Conservation (phyloP, 2,113 vertebrate genomes). For the Takifugu bimaculatus region DNA sequence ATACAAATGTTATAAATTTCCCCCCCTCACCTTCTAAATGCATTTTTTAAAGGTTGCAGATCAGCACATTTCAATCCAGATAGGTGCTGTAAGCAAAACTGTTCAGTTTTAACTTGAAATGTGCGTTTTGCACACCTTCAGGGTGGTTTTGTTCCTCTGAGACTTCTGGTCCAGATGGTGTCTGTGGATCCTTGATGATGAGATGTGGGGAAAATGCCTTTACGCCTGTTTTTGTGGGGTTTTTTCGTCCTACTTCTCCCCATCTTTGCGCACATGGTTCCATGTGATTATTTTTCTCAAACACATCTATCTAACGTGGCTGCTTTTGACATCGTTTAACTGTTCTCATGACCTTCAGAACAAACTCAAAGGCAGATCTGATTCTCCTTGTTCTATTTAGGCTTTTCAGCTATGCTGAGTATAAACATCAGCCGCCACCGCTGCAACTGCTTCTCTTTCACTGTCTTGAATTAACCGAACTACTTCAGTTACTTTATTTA, state of each 20-base stretch:
- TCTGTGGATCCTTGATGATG: slow-evolving; percentile 4
- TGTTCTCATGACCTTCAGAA: too few relatives aligned
- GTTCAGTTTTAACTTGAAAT: too few relatives aligned
- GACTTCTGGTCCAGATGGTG: slow-evolving; percentile 7
- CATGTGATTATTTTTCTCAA: neutral
- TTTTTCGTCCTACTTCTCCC: neutral
- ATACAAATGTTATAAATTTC: too few relatives aligned
- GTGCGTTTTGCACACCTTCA: neutral
- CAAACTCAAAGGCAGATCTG: too few relatives aligned
- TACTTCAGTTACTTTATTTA: neutral
- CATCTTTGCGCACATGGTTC: neutral
- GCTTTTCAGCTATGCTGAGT: neutral
- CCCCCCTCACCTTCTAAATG: too few relatives aligned
- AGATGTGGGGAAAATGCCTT: neutral
- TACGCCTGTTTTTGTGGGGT: slow-evolving; percentile 9
- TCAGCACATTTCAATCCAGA: too few relatives aligned
- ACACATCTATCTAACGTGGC: neutral
- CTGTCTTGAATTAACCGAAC: neutral
- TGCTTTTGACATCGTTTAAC: neutral
- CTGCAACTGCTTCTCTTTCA: neutral
- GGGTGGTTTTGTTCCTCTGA: slow-evolving; percentile 13
- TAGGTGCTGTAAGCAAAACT: too few relatives aligned
- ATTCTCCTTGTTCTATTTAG: neutral
- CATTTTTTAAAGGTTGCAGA: too few relatives aligned
- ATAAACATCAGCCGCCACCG: neutral